Conservation (phyloP, 2,797 vertebrate species). For the Danio choprae region DNA sequence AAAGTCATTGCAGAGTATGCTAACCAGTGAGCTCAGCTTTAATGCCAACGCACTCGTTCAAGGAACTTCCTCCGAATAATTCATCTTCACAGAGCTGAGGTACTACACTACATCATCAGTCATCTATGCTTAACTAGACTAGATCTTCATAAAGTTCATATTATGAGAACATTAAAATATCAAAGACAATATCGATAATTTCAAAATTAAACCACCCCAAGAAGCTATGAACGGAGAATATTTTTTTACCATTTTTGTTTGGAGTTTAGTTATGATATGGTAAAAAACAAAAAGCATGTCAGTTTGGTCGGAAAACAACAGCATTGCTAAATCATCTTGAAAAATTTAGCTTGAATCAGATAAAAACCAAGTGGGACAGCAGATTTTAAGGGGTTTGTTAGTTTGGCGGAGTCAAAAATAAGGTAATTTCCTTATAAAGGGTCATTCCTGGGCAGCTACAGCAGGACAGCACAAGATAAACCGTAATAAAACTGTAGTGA, state of each 20-base stretch:
- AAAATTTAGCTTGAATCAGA: neutral
- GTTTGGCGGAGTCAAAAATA: conserved; percentile 19
- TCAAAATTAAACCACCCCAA: conserved; percentile 62
- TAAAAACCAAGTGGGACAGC: neutral
- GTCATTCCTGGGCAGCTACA: conserved; percentile 31
- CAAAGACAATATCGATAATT: conserved; percentile 51
- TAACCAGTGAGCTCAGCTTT: neutral
- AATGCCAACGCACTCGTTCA: conserved; percentile 50
- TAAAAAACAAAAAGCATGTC: neutral
- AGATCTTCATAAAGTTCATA: conserved; percentile 74
- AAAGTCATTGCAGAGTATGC: neutral
- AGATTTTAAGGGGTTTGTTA: neutral
- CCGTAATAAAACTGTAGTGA: conserved; percentile 52
- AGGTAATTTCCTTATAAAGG: neutral
- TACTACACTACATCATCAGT: conserved; percentile 79
- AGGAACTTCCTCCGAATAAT: conserved; percentile 72
- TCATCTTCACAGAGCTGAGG: conserved; percentile 78
- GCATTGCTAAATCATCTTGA: neutral
- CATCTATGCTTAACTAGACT: conserved; percentile 78
- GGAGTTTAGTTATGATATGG: neutral
- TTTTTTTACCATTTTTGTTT: neutral
- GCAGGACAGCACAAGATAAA: conserved; percentile 42
- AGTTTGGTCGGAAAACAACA: neutral
- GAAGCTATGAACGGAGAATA: conserved; percentile 26
- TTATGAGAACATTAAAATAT: conserved; percentile 68